Base-by-base conservation (phyloP, 2,888 invertebrate genomes). In the Cremastinae sp. region DNA sequence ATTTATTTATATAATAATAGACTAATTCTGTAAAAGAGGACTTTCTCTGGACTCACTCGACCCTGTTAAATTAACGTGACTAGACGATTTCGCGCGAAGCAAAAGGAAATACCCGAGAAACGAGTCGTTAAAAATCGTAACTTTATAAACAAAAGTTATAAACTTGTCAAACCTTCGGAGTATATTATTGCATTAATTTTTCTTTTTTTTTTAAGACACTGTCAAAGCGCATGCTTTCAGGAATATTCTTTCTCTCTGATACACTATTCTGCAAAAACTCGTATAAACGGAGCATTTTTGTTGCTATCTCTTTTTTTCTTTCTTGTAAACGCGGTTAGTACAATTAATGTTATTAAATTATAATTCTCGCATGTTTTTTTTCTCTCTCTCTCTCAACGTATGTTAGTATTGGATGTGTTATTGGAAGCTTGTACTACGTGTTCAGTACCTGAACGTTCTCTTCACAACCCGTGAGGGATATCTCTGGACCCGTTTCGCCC, bases 401-500 rank as follows among this genome's bases (percentile, higher is more conserved):
- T 28, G 28, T 28, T 20, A 41, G 34, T 64, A 69, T 78, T 74
- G 18, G 69, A 78, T 70, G 70, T 51, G 54, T 79, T 83, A 82
- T 81, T 80, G 81, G 83, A 82, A 85, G 81, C 75, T 82, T 84
- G 80, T 84, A 85, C 82, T 86, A 86, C 81, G 85, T 84, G 83
- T 86, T 86, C 81, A 88, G 84, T 90, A 90, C 89, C 89, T 90
- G 89, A 84, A 88, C 87, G 76, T 86, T 86, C 69, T 89, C 89
- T 84, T 89, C 89, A 65, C 89, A 89, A 85, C 87, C 83, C 54
- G 89, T 89, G 70, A 90, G 84, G 41, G 89, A 89, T 79, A 90
- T 90, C 83, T 89, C 89, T 65, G 89, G 89, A 58, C 87, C 86
- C 14, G 83, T 62, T 5, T 89, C 89, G 56, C 84, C 85, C 36